Evolutionary conservation across 2,113 vertebrate species (phyloP).

Genomic region (Hemiscyllium ocellatum): DNA sequence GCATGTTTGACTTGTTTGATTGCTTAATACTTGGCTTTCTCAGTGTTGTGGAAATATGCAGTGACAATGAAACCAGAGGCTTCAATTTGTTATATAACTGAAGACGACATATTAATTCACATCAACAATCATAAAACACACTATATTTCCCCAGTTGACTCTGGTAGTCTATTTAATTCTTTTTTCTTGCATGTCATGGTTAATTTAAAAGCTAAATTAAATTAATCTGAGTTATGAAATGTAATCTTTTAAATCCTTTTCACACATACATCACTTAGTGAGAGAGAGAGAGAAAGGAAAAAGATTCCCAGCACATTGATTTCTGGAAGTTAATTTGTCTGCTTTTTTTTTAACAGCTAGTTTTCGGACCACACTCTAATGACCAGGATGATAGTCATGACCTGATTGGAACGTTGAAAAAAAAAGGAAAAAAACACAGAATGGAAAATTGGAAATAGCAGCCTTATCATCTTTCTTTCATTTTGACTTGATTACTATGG

Average conservation of each 20-base stretch:
- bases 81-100: conserved; percentile 27
- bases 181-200: conserved; percentile 30
- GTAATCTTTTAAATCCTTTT: conserved; percentile 37
- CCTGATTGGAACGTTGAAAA: conserved; percentile 98
- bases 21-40: neutral
- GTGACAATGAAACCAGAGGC: neutral
- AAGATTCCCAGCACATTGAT: conserved; percentile 53
- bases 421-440: conserved; percentile 61
- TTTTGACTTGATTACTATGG: conserved; percentile 99
- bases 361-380: conserved; percentile 68
- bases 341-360: conserved; percentile 83
- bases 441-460: conserved; percentile 90
- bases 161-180: conserved; percentile 29
- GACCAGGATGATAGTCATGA: conserved; percentile 77
- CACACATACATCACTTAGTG: conserved; percentile 36
- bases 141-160: conserved; percentile 32
- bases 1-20: neutral
- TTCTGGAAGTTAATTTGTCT: conserved; percentile 78
- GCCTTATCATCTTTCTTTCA: conserved; percentile 99
- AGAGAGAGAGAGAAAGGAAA: conserved; percentile 41
- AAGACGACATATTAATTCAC: conserved; percentile 18
- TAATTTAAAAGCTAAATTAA: conserved; percentile 36
- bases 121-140: conserved; percentile 33
- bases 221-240: conserved; percentile 34
- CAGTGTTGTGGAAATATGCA: neutral